These are phyloP conservation scores for Urocitellus parryii DNA, from an alignment of 2,113 vertebrate species.

Conservation along the genomic window DNA sequence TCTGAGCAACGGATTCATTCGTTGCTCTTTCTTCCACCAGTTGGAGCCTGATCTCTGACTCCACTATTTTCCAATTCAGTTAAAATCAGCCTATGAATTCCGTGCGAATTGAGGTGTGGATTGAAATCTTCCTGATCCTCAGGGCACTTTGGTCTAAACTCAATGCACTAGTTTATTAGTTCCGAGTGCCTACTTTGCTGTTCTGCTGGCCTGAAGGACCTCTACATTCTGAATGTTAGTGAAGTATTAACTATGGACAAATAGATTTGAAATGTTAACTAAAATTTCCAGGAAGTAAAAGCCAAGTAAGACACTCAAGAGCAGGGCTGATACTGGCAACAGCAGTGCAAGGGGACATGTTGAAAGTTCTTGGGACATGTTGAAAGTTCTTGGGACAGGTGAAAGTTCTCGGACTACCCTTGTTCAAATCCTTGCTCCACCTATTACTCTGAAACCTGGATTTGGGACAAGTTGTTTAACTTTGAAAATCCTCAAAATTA, in stretches of 20 bases:
- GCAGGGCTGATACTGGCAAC: background rate
- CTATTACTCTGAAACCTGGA: rapidly evolving
- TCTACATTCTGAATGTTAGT: background rate
- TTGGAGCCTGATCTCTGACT: background rate
- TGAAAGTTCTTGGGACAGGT: background rate
- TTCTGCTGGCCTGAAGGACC: background rate
- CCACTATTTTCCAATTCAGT: background rate
- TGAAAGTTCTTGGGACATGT: background rate
- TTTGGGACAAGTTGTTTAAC: background rate
- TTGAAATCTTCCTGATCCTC: background rate
- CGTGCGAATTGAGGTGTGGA: too few species aligned
- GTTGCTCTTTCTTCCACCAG: background rate
- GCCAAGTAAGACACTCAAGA: background rate
- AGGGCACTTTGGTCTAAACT: background rate
- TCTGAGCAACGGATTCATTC: too few species aligned
- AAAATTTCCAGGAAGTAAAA: background rate
- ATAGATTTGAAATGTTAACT: background rate
- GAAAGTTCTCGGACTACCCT: background rate
- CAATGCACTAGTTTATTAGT: background rate
- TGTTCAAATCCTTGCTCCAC: background rate
- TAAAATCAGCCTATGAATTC: background rate
- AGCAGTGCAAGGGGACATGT: background rate
- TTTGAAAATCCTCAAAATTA: background rate
- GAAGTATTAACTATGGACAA: background rate
- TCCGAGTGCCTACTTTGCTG: background rate